Evolutionary conservation across 2,113 vertebrate species (phyloP).

Genomic region (Strix uralensis): DNA sequence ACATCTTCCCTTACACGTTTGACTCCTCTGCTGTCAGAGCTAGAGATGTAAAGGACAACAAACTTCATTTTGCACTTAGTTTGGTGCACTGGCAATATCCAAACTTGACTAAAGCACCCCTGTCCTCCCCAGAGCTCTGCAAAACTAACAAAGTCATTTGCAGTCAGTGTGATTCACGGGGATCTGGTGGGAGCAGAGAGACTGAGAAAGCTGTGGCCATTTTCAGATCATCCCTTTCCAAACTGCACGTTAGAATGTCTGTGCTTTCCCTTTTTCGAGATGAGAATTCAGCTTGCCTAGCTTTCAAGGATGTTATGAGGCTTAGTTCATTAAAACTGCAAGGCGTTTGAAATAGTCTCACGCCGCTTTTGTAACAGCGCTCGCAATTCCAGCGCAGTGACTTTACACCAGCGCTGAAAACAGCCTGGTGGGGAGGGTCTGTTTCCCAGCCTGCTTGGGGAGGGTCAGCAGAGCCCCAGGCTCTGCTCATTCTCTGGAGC

Average conservation of each 20-base stretch:
- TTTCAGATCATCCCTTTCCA: background rate
- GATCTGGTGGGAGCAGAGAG: background rate
- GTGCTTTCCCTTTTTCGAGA: background rate
- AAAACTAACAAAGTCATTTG: background rate
- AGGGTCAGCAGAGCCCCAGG: background rate
- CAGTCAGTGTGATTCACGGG: accelerated
- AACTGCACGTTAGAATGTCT: background rate
- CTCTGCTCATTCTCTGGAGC: background rate
- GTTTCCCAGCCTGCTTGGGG: background rate
- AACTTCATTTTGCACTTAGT: background rate
- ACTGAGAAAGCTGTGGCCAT: background rate
- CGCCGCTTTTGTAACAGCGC: background rate
- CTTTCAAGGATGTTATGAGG: background rate
- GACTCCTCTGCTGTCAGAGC: background rate
- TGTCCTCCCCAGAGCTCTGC: background rate
- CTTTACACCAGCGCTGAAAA: background rate
- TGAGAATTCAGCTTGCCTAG: background rate
- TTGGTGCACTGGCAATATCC: background rate
- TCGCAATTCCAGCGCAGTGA: background rate
- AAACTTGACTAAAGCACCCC: background rate
- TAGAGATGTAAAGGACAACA: background rate
- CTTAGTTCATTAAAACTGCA: background rate
- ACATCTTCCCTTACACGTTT: background rate
- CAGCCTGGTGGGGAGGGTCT: background rate
- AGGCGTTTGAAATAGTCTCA: background rate